Evolutionary conservation across 2,888 invertebrate species (phyloP).

Genomic region (Acanthosoma haemorrhoidale): DNA sequence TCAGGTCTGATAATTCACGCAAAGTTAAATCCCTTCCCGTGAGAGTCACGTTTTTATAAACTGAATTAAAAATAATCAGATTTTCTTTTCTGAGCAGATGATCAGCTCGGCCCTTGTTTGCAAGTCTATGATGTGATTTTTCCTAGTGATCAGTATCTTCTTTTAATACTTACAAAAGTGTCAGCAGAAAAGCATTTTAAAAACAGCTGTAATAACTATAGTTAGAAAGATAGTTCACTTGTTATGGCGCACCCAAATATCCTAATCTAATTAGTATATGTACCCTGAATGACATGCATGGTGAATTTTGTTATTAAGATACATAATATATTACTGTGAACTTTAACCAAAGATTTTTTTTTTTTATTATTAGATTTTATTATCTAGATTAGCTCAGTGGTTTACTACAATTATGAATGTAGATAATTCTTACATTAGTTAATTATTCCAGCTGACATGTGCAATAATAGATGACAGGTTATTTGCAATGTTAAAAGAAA

Average conservation of each 20-base stretch:
- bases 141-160: no score
- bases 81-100: no score
- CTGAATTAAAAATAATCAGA: no score
- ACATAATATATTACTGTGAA: neutral
- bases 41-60: no score
- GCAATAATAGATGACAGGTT: constrained; percentile 2
- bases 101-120: no score
- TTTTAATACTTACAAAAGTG: no score
- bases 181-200: neutral
- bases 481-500: neutral
- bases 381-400: neutral
- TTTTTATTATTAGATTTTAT: neutral
- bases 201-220: neutral
- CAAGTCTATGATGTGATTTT: no score
- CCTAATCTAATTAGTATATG: neutral
- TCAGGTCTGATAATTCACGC: no score
- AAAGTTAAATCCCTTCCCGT: no score
- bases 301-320: neutral
- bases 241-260: neutral
- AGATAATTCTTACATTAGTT: neutral
- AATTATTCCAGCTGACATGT: neutral
- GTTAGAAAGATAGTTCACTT: neutral
- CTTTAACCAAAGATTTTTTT: neutral
- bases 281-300: neutral
- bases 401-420: neutral